A percentile compares a stretch with the other conserved stretches of the same genome.
Conservation (phyloP, 2,888 invertebrate genomes). For the Eristalis intricaria region DNA sequence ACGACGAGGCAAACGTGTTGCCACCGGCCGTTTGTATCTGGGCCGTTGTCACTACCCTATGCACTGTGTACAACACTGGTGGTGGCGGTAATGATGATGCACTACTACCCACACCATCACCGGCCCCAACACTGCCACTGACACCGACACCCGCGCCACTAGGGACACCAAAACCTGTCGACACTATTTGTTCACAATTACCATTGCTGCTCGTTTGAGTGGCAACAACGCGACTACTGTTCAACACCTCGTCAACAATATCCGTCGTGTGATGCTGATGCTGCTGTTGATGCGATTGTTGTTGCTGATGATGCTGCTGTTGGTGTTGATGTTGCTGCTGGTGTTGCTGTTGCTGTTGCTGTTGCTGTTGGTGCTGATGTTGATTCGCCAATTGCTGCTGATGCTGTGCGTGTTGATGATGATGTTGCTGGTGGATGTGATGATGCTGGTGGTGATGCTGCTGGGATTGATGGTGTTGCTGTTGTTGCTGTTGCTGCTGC, state of each 20-base stretch:
- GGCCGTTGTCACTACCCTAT: slow-evolving; percentile 81
- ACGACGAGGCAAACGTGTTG: slow-evolving; percentile 80
- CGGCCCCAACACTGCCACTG: slow-evolving; percentile 63
- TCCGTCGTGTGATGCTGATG: slow-evolving; percentile 74
- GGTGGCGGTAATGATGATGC: slow-evolving; percentile 75
- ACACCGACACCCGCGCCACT: slow-evolving; percentile 53
- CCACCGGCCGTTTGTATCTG: slow-evolving; percentile 80
- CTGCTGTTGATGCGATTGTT: slow-evolving; percentile 73
- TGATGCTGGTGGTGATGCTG: slow-evolving; percentile 51
- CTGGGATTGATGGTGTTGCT: slow-evolving; percentile 68
- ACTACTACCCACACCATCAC: slow-evolving; percentile 73
- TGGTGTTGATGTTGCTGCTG: slow-evolving; percentile 25
- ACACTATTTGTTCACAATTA: slow-evolving; percentile 74
- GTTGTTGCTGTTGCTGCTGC: slow-evolving; percentile 71
- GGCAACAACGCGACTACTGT: slow-evolving; percentile 76
- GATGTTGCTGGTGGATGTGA: slow-evolving; percentile 41
- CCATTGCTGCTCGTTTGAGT: slow-evolving; percentile 78
- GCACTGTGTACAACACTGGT: slow-evolving; percentile 80
- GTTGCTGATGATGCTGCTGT: slow-evolving; percentile 75
- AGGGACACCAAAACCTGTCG: slow-evolving; percentile 69
- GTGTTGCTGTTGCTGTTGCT: slow-evolving; percentile 19
- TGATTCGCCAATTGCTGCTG: slow-evolving; percentile 36
- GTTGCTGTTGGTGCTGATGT: slow-evolving; percentile 26
- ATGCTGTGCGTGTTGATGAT: slow-evolving; percentile 34
- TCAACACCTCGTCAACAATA: slow-evolving; percentile 76